Percentiles rank a stretch among this genome's conserved stretches.
Conservation (phyloP, 2,797 vertebrate species). For the Coendou prehensilis region DNA sequence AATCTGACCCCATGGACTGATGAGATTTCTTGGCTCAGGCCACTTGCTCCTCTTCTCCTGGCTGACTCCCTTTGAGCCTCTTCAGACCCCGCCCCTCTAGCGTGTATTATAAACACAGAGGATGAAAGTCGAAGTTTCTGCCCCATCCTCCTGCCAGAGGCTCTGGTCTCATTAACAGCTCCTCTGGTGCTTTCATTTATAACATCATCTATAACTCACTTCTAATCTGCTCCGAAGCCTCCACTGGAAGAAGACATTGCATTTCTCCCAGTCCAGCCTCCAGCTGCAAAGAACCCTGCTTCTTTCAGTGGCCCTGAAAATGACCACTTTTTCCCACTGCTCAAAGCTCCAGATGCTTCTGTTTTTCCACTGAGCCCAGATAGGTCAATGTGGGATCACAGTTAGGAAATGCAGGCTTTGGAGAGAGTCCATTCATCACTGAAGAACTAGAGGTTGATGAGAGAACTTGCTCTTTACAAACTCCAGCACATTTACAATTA, state of each 20-base stretch:
- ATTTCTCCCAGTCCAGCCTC: background rate
- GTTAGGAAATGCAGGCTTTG: background rate
- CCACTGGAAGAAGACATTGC: background rate
- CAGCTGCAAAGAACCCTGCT: background rate
- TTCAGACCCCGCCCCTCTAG: background rate
- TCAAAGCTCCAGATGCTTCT: background rate
- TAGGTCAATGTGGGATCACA: background rate
- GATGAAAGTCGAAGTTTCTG: background rate
- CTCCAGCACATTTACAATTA: slow-evolving; percentile 38
- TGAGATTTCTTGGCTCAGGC: background rate
- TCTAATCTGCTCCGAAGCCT: background rate
- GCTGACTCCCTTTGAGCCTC: background rate
- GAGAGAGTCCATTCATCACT: background rate
- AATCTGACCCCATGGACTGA: background rate
- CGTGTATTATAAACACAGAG: background rate
- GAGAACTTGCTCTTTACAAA: slow-evolving; percentile 2
- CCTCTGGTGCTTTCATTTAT: background rate
- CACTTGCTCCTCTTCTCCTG: background rate
- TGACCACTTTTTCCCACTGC: background rate
- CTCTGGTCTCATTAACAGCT: background rate
- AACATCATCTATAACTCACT: background rate
- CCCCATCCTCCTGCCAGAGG: background rate
- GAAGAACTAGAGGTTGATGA: background rate
- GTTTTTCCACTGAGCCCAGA: slow-evolving; percentile 5
- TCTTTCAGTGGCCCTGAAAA: slow-evolving; percentile 8